Conservation (phyloP, 1,140 invertebrate species). For the Aphelinus atriplicis region DNA sequence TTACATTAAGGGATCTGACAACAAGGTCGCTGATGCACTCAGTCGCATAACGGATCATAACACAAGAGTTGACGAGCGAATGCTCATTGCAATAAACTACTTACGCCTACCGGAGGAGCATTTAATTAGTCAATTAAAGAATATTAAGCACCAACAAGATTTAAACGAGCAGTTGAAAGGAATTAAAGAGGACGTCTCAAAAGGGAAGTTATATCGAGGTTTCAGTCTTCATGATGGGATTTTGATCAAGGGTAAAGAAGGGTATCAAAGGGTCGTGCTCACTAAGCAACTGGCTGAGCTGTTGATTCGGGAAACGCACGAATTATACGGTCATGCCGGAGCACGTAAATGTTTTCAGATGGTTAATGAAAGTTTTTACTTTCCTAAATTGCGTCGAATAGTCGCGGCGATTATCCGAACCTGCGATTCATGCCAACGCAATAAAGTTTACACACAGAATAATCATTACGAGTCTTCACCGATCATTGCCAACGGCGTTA, state of each 20-base stretch:
- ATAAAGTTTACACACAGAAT: background rate
- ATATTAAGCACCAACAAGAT: too few species aligned
- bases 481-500: background rate
- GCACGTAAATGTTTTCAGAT: background rate
- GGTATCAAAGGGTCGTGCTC: too few species aligned
- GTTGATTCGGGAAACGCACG: background rate
- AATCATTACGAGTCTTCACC: background rate
- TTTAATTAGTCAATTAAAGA: background rate
- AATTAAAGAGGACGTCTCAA: too few species aligned
- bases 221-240: too few species aligned
- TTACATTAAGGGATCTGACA: conserved; percentile 45
- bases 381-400: background rate
- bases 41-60: background rate
- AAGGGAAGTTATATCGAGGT: too few species aligned
- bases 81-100: background rate
- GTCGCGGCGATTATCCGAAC: background rate
- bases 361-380: background rate
- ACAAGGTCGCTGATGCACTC: conserved; percentile 47
- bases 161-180: too few species aligned
- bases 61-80: background rate
- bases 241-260: too few species aligned
- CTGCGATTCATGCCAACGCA: background rate
- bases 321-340: background rate
- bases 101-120: too few species aligned
- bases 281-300: too few species aligned